These are phyloP conservation scores for Catocala sponsa DNA, from an alignment of 2,888 invertebrate genomes.

Conservation along the genomic window DNA sequence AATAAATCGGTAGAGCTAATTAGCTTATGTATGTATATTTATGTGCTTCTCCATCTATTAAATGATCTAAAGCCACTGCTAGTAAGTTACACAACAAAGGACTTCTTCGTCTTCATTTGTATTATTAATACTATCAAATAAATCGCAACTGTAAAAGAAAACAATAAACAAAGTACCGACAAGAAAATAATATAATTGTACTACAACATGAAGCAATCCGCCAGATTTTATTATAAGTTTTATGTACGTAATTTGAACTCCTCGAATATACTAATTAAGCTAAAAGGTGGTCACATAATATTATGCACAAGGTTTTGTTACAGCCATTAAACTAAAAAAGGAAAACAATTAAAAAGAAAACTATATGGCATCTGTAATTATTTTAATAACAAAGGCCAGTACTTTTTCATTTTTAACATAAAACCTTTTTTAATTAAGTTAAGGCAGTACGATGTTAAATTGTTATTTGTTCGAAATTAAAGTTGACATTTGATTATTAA, in stretches of 20 bases:
- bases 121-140: no score
- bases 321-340: constrained; percentile 9
- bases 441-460: not conserved
- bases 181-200: not conserved
- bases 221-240: not conserved
- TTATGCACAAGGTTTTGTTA: not conserved
- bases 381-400: constrained; percentile 6
- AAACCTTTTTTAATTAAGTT: constrained; percentile 4
- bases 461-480: not conserved
- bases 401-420: not conserved
- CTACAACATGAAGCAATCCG: not conserved
- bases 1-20: no score
- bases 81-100: no score
- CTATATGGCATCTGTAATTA: constrained; percentile 6
- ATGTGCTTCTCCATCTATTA: no score
- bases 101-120: no score
- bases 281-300: not conserved
- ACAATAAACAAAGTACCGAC: not conserved
- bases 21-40: no score
- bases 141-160: no score
- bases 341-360: constrained; percentile 19
- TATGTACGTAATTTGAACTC: not conserved
- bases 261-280: not conserved
- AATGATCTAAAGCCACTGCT: no score
- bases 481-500: not conserved